These are phyloP conservation scores for Otus sunia DNA, from an alignment of 2,113 vertebrate genomes.

Conservation along the genomic window DNA sequence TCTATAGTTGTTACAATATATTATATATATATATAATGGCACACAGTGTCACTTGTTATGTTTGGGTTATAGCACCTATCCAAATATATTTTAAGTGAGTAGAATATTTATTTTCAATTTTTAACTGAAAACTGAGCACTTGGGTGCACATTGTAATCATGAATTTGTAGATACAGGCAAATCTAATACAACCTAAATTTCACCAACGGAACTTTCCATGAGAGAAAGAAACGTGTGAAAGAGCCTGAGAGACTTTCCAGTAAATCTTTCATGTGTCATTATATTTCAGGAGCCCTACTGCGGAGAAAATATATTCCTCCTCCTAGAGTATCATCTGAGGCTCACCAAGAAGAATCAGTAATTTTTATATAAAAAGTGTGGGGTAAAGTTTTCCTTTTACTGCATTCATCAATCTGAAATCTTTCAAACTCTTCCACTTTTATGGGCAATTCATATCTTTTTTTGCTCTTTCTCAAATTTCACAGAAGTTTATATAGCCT, in stretches of 20 bases:
- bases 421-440: background rate
- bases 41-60: background rate
- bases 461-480: background rate
- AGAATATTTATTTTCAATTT: background rate
- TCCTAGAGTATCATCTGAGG: background rate
- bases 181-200: background rate
- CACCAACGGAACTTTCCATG: background rate
- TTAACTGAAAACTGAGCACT: background rate
- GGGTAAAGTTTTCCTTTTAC: background rate
- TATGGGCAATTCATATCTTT: background rate
- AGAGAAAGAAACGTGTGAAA: background rate
- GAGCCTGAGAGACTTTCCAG: background rate
- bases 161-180: background rate
- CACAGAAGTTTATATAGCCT: background rate
- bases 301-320: background rate
- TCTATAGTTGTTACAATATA: background rate
- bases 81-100: background rate
- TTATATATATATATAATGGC: background rate
- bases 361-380: background rate
- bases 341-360: background rate
- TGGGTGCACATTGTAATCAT: background rate
- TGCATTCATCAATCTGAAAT: background rate
- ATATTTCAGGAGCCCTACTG: background rate
- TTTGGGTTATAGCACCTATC: background rate
- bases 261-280: background rate